phyloP scores from a whole-genome alignment of 1,140 invertebrate genomes.

The Drosophila paulistorum region DNA sequence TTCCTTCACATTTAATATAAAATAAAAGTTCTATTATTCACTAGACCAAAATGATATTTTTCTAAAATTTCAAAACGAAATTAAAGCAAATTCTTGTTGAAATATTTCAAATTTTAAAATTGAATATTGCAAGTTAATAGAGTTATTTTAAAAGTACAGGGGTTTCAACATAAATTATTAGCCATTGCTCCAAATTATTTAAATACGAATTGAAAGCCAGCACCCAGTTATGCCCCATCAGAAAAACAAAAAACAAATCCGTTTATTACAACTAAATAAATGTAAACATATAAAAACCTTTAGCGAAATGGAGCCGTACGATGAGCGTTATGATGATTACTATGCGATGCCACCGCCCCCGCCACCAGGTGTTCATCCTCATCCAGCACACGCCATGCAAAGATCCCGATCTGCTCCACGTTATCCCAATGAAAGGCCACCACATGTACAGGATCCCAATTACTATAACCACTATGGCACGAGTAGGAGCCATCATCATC shows the following conservation, averaged over 20 bases:
- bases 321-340: slow-evolving; percentile 71
- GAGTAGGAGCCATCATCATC: slow-evolving; percentile 30
- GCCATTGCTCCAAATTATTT: no score
- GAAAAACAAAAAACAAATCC: neutral
- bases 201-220: neutral
- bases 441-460: slow-evolving; percentile 63
- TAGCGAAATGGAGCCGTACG: slow-evolving; percentile 83
- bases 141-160: no score
- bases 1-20: no score
- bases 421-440: slow-evolving; percentile 69
- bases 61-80: no score
- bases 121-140: no score
- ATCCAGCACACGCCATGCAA: slow-evolving; percentile 56
- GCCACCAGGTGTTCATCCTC: slow-evolving; percentile 24
- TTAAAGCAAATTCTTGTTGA: no score
- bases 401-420: slow-evolving; percentile 69
- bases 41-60: no score
- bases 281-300: slow-evolving; percentile 49
- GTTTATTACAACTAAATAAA: slow-evolving; percentile 48
- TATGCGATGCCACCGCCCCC: slow-evolving; percentile 66
- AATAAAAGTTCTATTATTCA: no score
- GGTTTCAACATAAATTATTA: no score
- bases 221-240: neutral
- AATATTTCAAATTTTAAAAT: no score
- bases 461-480: slow-evolving; percentile 68